Percentiles rank a stretch among this genome's conserved stretches.
phyloP scores from a whole-genome alignment of 2,888 invertebrate species.

The Hetaerina titia region DNA sequence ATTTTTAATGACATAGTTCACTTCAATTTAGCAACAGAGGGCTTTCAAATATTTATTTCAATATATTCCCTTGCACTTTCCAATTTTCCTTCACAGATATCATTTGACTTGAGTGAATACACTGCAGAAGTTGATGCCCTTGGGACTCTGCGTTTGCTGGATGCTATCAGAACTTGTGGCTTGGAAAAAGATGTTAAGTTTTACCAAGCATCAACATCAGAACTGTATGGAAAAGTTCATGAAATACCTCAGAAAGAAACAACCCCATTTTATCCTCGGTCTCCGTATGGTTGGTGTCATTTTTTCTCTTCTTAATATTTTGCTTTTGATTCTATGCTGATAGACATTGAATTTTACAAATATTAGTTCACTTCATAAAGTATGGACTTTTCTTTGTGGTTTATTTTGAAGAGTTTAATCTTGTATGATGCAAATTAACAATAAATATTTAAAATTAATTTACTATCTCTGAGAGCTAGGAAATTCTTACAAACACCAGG shows the following conservation, averaged over 20 bases:
- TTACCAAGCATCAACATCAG: conserved; percentile 98
- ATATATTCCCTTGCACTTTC: neutral
- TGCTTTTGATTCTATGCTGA: too few species aligned
- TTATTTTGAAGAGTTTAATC: conserved; percentile 44
- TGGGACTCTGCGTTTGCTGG: conserved; percentile 93
- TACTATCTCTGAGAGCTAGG: neutral
- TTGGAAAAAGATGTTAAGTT: conserved; percentile 89
- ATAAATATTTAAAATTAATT: neutral
- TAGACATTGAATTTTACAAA: neutral
- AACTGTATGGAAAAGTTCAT: conserved; percentile 94
- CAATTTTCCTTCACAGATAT: conserved; percentile 80
- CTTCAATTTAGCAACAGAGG: neutral
- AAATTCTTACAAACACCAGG: neutral
- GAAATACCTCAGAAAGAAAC: conserved; percentile 96
- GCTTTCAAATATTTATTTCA: neutral
- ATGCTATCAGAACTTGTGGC: conserved; percentile 94
- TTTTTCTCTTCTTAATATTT: neutral
- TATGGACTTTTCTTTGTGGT: neutral
- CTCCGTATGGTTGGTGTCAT: conserved; percentile 92
- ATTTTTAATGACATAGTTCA: neutral
- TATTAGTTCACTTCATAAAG: neutral
- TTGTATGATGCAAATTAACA: conserved; percentile 57
- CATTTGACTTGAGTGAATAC: conserved; percentile 99
- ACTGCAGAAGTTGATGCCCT: conserved; percentile 98
- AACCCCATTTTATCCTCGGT: conserved; percentile 97